These are phyloP conservation scores for Xestobium rufovillosum DNA, from an alignment of 2,888 invertebrate species.

Conservation along the genomic window DNA sequence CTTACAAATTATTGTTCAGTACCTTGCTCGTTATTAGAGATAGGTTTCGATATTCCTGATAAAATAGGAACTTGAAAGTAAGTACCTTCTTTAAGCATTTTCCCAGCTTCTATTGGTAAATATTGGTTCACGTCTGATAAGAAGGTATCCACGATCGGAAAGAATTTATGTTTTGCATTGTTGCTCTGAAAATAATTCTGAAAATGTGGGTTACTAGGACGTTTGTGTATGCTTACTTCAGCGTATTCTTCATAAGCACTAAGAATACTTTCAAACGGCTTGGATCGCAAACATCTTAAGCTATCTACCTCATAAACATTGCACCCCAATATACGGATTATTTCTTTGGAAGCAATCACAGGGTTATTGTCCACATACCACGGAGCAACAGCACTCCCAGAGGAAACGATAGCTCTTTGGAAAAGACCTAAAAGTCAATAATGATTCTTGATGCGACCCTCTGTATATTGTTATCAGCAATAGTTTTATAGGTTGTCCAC, in stretches of 20 bases:
- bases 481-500: too few relatives aligned
- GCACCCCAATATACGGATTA: conserved; percentile 52
- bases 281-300: conserved; percentile 55
- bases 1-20: conserved; percentile 31
- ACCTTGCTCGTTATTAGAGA: conserved; percentile 15
- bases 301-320: conserved; percentile 45
- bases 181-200: conserved; percentile 46
- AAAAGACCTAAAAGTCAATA: conserved; percentile 48
- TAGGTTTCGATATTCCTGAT: conserved; percentile 58
- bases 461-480: too few relatives aligned
- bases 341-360: conserved; percentile 47
- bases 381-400: conserved; percentile 46
- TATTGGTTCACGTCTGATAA: conserved; percentile 54
- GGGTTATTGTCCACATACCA: conserved; percentile 42
- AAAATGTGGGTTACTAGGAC: not conserved
- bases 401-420: conserved; percentile 62
- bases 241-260: conserved; percentile 51
- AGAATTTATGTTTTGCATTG: conserved; percentile 51
- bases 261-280: conserved; percentile 53
- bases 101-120: conserved; percentile 49
- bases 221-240: conserved; percentile 33
- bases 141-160: conserved; percentile 58
- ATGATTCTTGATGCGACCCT: not conserved
- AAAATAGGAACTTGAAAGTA: conserved; percentile 57
- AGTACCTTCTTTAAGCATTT: conserved; percentile 47